Evolutionary conservation across 2,797 vertebrate genomes (phyloP).

Genomic region (Thripadectes ignobilis): DNA sequence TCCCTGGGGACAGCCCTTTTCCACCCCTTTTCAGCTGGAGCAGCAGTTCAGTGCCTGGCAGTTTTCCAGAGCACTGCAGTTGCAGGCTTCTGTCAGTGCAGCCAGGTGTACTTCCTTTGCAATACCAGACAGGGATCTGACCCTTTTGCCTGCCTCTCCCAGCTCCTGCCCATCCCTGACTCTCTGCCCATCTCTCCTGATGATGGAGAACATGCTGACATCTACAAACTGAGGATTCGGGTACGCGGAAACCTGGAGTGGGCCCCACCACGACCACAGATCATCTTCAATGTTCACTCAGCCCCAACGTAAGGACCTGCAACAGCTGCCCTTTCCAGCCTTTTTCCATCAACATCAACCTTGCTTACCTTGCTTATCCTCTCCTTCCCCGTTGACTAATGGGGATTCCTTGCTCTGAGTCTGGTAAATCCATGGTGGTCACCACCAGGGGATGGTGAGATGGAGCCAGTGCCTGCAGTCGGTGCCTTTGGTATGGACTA

Average conservation of each 20-base stretch:
- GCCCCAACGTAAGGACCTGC: constrained; percentile 86
- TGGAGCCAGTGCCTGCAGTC: background rate
- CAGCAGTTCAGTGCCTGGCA: accelerated
- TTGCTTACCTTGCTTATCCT: background rate
- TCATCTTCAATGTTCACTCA: constrained; percentile 95
- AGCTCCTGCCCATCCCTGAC: constrained; percentile 96
- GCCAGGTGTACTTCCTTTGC: background rate
- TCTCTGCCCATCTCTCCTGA: constrained; percentile 96
- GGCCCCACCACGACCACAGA: constrained; percentile 95
- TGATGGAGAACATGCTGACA: constrained; percentile 93
- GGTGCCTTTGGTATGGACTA: background rate
- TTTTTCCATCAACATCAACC: background rate
- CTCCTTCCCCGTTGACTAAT: accelerated
- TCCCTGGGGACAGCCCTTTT: background rate
- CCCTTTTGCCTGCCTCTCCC: background rate
- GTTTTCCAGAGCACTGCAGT: background rate
- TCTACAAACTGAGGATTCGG: constrained; percentile 95
- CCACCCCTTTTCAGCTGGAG: background rate
- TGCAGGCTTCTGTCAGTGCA: background rate
- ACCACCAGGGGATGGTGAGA: background rate
- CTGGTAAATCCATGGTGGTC: background rate
- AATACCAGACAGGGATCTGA: background rate
- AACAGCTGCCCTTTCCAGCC: background rate
- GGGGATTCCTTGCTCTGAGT: background rate
- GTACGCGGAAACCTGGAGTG: constrained; percentile 97